phyloP scores from a whole-genome alignment of 2,888 invertebrate species.

The Zygaena filipendulae region DNA sequence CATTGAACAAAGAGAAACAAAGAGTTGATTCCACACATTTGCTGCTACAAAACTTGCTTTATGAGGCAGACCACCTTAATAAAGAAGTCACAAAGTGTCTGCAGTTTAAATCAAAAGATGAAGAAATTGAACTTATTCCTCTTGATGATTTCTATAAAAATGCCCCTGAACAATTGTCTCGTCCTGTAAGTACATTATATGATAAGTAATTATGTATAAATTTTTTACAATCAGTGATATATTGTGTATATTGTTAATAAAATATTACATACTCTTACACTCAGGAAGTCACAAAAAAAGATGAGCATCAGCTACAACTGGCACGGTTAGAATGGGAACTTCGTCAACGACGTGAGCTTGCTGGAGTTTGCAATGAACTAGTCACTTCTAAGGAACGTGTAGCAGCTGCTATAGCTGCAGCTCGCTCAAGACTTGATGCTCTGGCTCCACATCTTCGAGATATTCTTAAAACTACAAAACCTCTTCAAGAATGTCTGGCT shows the following conservation, averaged over 20 bases:
- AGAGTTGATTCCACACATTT: constrained; percentile 91
- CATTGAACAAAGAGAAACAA: constrained; percentile 83
- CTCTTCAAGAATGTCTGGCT: constrained; percentile 88
- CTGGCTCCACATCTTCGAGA: constrained; percentile 79
- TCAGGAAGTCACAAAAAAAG: constrained; percentile 73
- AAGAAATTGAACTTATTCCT: constrained; percentile 88
- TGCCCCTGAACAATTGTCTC: constrained; percentile 77
- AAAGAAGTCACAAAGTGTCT: constrained; percentile 95
- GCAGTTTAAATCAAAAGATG: constrained; percentile 95
- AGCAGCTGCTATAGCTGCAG: constrained; percentile 77
- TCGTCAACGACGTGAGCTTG: constrained; percentile 84
- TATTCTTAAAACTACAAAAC: constrained; percentile 79
- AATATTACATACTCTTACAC: too few species aligned
- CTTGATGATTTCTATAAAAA: constrained; percentile 85
- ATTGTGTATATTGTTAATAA: too few species aligned
- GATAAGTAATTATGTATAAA: neutral
- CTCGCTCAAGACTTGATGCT: constrained; percentile 81
- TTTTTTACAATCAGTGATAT: neutral
- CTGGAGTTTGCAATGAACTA: constrained; percentile 79
- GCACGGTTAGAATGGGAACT: constrained; percentile 93
- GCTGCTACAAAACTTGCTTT: constrained; percentile 91
- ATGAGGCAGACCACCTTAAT: constrained; percentile 93
- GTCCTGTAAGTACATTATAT: constrained; percentile 73
- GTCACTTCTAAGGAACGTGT: constrained; percentile 82
- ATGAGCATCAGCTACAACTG: constrained; percentile 83